Base-by-base conservation (phyloP, 2,113 vertebrate genomes). In the Ophiodon elongatus region DNA sequence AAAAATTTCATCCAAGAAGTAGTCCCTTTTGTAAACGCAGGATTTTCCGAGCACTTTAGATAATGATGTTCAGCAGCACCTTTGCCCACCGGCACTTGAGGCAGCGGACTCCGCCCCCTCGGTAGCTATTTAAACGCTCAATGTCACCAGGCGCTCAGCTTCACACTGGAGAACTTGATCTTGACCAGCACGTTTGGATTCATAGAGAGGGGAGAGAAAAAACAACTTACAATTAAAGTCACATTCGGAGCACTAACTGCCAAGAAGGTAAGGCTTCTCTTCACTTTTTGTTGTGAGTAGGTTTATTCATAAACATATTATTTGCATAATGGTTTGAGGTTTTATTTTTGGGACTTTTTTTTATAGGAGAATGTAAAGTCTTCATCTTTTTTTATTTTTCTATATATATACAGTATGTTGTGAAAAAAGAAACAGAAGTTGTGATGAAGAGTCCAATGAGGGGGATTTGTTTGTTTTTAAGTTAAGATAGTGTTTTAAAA, bases 91-190 rank as follows among this genome's bases (percentile, higher is more conserved):
- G 29, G 71, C 41, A 70, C 64, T 73, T 60, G 23, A 59, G 41
- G 50, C 65, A 13, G 17, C 57, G 6, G 76, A 87, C 90, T 88
- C 94, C 95, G 80, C 95, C 95, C 93, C 88, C 91, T 71, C 39
- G 14, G 45, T 94, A 25, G 52, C 52, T 56, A 94, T 95, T 96
- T 96, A 96, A 95, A 89, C 57, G 80, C 88, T 21, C 84, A 83
- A 88, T 89, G 85, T 93, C 88, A 87, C 45, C 68, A 69, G 63
- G 76, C 77, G 57, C 81, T 72, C 85, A 89, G 87, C 67, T 88
- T 69, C 91, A 90, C 78, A 83, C 76, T 73, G 68, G 74, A 89
- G 82, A 88, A 91, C 91, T 82, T 85, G 86, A 91, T 89, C 91
- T 91, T 89, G 88, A 91, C 87, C 84, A 86, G 86, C 84, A 84